phyloP scores from a whole-genome alignment of 1,140 invertebrate genomes.

The Teleopsis dalmanni region DNA sequence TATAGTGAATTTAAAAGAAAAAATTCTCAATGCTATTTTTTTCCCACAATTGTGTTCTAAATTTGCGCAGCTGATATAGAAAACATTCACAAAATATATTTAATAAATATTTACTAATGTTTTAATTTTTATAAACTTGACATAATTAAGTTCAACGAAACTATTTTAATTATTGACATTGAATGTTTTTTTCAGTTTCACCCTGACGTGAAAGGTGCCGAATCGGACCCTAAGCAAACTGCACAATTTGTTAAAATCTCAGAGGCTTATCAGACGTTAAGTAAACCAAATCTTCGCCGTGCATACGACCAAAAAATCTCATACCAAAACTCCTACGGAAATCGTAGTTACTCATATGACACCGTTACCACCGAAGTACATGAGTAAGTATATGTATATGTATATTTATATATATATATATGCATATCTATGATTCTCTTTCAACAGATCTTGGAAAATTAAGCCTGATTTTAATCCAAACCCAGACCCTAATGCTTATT shows the following conservation, averaged over 20 bases:
- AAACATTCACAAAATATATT: too few species aligned
- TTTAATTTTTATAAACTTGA: too few species aligned
- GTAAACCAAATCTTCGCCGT: slow-evolving; percentile 49
- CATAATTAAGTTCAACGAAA: too few species aligned
- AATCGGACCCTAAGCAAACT: slow-evolving; percentile 45
- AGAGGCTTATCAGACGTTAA: slow-evolving; percentile 56
- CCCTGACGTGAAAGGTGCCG: slow-evolving; percentile 54
- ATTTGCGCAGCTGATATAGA: too few species aligned
- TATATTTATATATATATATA: too few species aligned
- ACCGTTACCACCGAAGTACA: neutral
- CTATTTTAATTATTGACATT: neutral
- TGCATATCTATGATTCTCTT: slow-evolving; percentile 3
- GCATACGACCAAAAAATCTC: slow-evolving; percentile 47
- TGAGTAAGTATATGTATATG: neutral
- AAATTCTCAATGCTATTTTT: too few species aligned
- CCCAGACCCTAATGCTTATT: slow-evolving; percentile 48
- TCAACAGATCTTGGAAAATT: slow-evolving; percentile 39
- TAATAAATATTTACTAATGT: too few species aligned
- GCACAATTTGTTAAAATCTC: slow-evolving; percentile 52
- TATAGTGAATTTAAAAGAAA: too few species aligned
- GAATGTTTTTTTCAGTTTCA: slow-evolving; percentile 44
- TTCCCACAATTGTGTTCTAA: too few species aligned
- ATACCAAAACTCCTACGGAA: neutral
- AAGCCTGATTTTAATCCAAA: slow-evolving; percentile 32
- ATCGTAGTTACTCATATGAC: neutral